Conservation (phyloP, 2,113 vertebrate genomes). For the Clinocottus analis region DNA sequence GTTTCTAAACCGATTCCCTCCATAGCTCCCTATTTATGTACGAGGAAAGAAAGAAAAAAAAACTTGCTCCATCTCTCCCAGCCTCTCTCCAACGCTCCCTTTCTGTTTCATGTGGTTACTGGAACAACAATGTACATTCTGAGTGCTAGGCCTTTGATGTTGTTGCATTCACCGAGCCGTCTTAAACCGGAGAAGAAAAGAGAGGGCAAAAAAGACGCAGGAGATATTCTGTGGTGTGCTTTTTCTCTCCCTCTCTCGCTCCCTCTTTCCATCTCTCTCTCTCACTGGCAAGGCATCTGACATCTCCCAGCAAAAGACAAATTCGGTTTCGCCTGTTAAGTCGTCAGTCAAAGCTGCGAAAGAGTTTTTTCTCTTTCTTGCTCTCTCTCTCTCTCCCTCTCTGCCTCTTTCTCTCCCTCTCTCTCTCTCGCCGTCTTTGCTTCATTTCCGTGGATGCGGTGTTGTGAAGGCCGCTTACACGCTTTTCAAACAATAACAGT, state of each 20-base stretch:
- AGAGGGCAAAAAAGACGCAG: conserved; percentile 73
- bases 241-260: conserved; percentile 40
- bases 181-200: conserved; percentile 81
- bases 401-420: conserved; percentile 14
- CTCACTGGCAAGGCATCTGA: conserved; percentile 82
- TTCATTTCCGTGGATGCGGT: conserved; percentile 74
- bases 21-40: conserved; percentile 69
- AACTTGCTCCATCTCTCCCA: conserved; percentile 66
- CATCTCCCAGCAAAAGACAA: conserved; percentile 79
- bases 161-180: conserved; percentile 79
- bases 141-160: conserved; percentile 82
- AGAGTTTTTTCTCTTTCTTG: conserved; percentile 54
- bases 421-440: conserved; percentile 50
- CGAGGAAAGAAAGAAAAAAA: conserved; percentile 56
- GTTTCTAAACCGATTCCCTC: conserved; percentile 73
- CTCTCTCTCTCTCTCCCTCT: conserved; percentile 29
- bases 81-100: conserved; percentile 59
- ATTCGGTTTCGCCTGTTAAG: conserved; percentile 81
- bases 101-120: conserved; percentile 80
- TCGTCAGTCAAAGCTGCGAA: conserved; percentile 79
- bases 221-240: conserved; percentile 79
- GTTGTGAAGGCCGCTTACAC: conserved; percentile 78
- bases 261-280: conserved; percentile 56
- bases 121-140: conserved; percentile 84
- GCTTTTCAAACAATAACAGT: conserved; percentile 79